Evolutionary conservation across 2,113 vertebrate genomes (phyloP).

Genomic region (Pituophis catenifer): DNA sequence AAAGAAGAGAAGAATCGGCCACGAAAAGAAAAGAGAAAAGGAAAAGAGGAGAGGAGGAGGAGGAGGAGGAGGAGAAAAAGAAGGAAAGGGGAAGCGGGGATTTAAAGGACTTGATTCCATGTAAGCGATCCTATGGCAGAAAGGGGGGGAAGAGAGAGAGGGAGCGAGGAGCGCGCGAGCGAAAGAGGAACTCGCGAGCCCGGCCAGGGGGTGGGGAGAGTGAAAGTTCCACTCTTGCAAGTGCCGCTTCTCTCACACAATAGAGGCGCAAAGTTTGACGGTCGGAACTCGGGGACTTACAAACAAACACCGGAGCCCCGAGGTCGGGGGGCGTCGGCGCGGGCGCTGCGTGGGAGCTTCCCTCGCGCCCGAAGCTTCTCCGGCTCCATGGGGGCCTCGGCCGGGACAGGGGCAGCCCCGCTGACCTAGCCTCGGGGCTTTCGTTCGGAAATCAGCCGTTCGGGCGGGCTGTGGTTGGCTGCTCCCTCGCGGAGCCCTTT

Average conservation of each 20-base stretch:
- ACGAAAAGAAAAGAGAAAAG: not conserved
- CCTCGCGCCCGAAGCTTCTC: not conserved
- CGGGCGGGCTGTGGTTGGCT: not conserved
- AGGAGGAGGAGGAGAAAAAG: constrained; percentile 49
- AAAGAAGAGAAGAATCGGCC: constrained; percentile 62
- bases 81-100: constrained; percentile 52
- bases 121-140: constrained; percentile 69
- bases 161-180: constrained; percentile 5
- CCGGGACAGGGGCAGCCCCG: not conserved
- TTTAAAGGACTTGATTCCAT: constrained; percentile 70
- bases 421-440: not conserved
- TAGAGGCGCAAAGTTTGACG: constrained; percentile 45
- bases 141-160: constrained; percentile 22
- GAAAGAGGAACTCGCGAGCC: constrained; percentile 25
- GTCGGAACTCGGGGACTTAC: not conserved
- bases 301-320: not conserved
- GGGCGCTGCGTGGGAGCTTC: not conserved
- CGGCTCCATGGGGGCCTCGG: not conserved
- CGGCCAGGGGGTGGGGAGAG: constrained; percentile 27
- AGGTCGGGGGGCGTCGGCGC: not conserved
- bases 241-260: constrained; percentile 46
- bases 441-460: not conserved
- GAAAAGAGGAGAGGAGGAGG: constrained; percentile 32
- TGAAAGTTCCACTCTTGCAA: constrained; percentile 27
- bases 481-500: not conserved